These are phyloP conservation scores for Nannospalax galili DNA, from an alignment of 2,113 vertebrate species.

Conservation along the genomic window DNA sequence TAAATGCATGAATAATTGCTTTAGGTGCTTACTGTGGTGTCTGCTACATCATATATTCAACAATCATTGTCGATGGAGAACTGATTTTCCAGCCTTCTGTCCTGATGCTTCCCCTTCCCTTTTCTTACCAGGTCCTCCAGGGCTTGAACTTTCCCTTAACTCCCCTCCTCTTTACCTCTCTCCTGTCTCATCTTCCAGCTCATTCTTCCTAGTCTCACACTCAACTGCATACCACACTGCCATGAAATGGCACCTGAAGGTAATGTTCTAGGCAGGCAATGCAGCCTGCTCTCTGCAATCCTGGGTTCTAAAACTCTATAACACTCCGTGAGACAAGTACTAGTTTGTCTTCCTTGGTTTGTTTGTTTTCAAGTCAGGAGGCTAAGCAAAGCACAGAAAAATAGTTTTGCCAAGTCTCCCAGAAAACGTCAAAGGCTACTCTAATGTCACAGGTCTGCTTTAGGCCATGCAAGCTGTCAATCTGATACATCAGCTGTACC, in stretches of 20 bases:
- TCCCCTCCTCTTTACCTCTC: background rate
- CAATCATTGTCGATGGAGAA: background rate
- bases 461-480: background rate
- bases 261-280: background rate
- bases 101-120: too few relatives aligned
- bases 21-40: background rate
- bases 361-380: background rate
- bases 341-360: background rate
- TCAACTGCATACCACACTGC: background rate
- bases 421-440: background rate
- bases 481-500: background rate
- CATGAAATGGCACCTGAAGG: background rate
- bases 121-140: background rate
- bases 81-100: background rate
- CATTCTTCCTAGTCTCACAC: background rate
- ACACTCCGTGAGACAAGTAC: background rate
- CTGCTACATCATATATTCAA: too few relatives aligned
- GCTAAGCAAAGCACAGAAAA: background rate
- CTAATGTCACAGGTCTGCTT: background rate
- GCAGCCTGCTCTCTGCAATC: background rate
- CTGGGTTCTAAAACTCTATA: too few relatives aligned
- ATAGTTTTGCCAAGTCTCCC: background rate
- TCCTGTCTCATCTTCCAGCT: too few relatives aligned
- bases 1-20: background rate
- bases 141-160: background rate